A percentile compares a stretch with the other conserved stretches of the same genome.
Conservation (phyloP, 2,113 vertebrate genomes). For the Bombycilla garrulus region DNA sequence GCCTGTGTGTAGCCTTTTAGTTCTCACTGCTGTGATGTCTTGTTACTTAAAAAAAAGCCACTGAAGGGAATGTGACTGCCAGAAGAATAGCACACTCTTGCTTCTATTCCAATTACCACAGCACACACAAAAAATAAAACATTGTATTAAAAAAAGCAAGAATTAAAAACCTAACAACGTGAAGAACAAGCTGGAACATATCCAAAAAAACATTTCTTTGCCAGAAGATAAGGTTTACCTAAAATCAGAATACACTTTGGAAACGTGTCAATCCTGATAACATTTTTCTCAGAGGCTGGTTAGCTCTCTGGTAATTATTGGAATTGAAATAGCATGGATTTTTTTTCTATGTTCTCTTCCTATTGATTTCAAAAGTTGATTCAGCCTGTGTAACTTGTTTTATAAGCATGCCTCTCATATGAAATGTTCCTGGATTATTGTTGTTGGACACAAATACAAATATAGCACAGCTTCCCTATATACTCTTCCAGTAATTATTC, state of each 20-base stretch:
- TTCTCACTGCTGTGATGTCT: slow-evolving; percentile 25
- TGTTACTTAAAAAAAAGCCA: slow-evolving; percentile 19
- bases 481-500: not conserved
- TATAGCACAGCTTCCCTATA: not conserved
- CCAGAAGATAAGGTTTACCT: not conserved
- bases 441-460: not conserved
- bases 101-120: not conserved
- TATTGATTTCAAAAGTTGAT: slow-evolving; percentile 3
- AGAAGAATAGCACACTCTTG: not conserved
- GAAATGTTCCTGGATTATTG: not conserved
- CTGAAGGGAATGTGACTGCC: slow-evolving; percentile 2
- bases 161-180: not conserved
- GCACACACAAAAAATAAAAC: not conserved
- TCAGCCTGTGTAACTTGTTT: not conserved
- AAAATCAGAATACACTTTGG: not conserved
- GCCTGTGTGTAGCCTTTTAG: slow-evolving; percentile 49
- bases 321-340: not conserved
- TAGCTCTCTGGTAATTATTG: not conserved
- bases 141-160: not conserved
- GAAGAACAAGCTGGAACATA: not conserved
- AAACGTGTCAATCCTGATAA: not conserved
- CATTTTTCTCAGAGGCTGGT: not conserved
- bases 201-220: not conserved
- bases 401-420: not conserved
- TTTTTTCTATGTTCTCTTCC: not conserved